These are phyloP conservation scores for Tetramorium bicarinatum DNA, from an alignment of 2,888 invertebrate genomes.

Conservation along the genomic window DNA sequence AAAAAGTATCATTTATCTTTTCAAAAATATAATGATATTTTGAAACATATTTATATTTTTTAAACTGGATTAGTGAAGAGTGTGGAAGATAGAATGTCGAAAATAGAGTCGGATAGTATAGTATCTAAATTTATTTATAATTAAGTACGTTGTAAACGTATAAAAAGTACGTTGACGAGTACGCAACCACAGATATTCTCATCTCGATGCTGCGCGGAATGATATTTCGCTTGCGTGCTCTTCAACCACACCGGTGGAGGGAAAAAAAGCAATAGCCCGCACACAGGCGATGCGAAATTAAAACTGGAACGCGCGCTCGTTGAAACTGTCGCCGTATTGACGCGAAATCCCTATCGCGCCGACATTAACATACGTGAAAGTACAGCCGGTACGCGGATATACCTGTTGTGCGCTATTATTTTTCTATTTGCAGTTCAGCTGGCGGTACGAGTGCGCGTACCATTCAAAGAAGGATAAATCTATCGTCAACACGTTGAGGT, in stretches of 20 bases:
- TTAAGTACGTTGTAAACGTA: no score
- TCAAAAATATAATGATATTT: not conserved
- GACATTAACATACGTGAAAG: constrained; percentile 70
- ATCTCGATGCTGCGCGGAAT: not conserved
- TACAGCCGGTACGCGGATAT: constrained; percentile 46
- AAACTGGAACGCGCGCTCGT: constrained; percentile 48
- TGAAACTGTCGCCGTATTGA: constrained; percentile 49
- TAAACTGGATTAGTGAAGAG: not conserved
- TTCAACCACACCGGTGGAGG: not conserved
- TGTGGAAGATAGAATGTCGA: not conserved
- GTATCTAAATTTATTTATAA: not conserved
- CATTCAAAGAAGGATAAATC: constrained; percentile 27
- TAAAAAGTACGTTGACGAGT: no score
- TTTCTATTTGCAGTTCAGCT: constrained; percentile 63
- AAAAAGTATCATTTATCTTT: no score
- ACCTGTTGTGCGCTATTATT: constrained; percentile 64
- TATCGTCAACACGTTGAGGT: not conserved
- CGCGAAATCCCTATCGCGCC: constrained; percentile 63
- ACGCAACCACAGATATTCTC: not conserved
- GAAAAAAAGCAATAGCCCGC: constrained; percentile 28
- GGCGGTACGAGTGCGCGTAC: not conserved
- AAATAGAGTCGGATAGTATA: not conserved
- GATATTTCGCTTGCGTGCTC: constrained; percentile 7
- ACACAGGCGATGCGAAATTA: constrained; percentile 33
- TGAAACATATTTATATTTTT: not conserved